Conservation (phyloP, 2,113 vertebrate species). For the Macquaria australasica region DNA sequence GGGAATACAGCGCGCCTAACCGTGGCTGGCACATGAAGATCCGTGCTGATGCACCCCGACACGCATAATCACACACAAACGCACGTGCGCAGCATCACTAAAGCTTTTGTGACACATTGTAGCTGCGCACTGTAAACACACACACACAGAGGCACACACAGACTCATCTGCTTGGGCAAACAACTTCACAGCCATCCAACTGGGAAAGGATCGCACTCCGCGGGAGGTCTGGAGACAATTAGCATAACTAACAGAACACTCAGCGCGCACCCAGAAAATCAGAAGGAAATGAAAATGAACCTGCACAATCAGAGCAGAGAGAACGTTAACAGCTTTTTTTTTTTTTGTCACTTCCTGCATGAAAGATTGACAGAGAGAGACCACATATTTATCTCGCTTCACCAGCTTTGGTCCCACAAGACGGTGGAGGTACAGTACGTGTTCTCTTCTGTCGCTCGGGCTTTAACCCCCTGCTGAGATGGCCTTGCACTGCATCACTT, state of each 20-base stretch:
- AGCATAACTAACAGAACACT: constrained; percentile 82
- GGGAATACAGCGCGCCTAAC: constrained; percentile 50
- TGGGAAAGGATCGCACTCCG: constrained; percentile 68
- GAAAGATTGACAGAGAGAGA: constrained; percentile 62
- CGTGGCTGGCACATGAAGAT: constrained; percentile 47
- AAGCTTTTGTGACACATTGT: constrained; percentile 64
- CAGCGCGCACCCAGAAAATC: constrained; percentile 47
- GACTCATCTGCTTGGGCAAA: constrained; percentile 78
- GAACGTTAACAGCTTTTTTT: constrained; percentile 48
- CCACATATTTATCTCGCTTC: constrained; percentile 56
- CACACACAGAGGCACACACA: constrained; percentile 27
- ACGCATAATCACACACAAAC: constrained; percentile 65
- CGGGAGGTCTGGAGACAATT: constrained; percentile 78
- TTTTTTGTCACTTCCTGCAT: constrained; percentile 52
- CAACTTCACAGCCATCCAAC: constrained; percentile 79
- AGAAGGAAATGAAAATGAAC: constrained; percentile 59
- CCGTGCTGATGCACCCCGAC: constrained; percentile 51
- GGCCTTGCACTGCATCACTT: constrained; percentile 49
- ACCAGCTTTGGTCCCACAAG: constrained; percentile 52
- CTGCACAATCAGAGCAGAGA: constrained; percentile 41
- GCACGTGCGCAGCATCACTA: constrained; percentile 54
- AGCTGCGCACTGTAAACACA: constrained; percentile 65
- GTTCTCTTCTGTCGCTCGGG: constrained; percentile 33
- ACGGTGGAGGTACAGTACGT: constrained; percentile 35
- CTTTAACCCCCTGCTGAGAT: constrained; percentile 42